Base-by-base conservation (phyloP, 2,113 vertebrate genomes). In the Pongo pygmaeus region DNA sequence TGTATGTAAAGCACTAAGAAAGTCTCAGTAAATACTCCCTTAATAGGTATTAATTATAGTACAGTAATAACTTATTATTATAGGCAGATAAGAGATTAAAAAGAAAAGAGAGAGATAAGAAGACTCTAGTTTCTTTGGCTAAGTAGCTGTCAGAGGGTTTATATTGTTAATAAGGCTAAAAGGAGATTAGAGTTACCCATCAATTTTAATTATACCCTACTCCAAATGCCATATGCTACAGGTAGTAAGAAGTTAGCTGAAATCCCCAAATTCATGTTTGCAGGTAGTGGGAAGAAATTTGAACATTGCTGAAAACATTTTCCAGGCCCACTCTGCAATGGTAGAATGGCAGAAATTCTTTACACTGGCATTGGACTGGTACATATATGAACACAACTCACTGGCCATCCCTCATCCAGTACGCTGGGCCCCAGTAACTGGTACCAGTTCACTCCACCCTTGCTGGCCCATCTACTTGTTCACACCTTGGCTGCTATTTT, bases 161-260 rank as follows among this genome's bases (percentile, higher is more conserved):
- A 59, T 18, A 91, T 43, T 12, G 67, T 78, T 91, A 91, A 86
- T 17, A 64, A 77, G 70, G 84, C 74, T 96, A 79, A 95, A 50
- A 67, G 38, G 52, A 92, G 79, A 87, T 84, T 57, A 80, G 69
- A 86, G 89, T 89, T 90, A 96, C 17, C 14, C 25, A 8, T 48
- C 64, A 40, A 74, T 94, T 96, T 96, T 93, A 90, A 93, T 61
- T 89, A 91, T 79, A 85, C 38, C 27, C 77, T 46, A 52, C 32
- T 95, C 79, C 67, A 92, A 94, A 96, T 92, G 46, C 27, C 91
- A 81, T 79, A 81, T 77, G 61, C 70, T 89, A 38, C 23, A 87
- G 23, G 77, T 35, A 88, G 18, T 61, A 72, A 84, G 85, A 55
- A 88, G 72, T 64, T 50, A 61, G 83, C 57, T 83, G 25, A 97